A percentile compares a stretch with the other conserved stretches of the same genome.
phyloP scores from a whole-genome alignment of 2,113 vertebrate species.

The Nothoprocta pentlandii region DNA sequence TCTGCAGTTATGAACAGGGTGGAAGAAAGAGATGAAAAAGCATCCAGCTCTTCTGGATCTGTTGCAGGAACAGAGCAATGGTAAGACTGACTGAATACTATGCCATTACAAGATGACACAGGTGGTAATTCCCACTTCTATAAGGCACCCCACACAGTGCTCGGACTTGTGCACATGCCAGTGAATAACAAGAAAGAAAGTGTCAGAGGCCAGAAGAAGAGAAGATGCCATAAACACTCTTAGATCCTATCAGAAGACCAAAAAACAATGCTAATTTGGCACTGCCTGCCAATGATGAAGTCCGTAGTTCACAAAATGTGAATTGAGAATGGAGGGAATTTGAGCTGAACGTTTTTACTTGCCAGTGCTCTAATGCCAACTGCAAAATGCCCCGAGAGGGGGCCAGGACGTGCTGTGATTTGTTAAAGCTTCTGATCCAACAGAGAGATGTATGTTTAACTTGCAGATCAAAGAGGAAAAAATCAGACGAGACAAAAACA shows the following conservation, averaged over 20 bases:
- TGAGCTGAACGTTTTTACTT: background rate
- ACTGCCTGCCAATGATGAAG: background rate
- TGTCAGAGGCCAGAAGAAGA: background rate
- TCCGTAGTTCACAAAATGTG: background rate
- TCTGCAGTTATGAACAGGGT: background rate
- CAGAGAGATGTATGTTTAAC: background rate
- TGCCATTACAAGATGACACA: background rate
- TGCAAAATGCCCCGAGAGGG: background rate
- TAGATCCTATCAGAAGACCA: background rate
- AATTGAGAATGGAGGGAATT: background rate
- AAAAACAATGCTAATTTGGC: too few species aligned
- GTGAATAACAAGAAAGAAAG: background rate
- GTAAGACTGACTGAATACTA: background rate
- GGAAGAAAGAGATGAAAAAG: background rate
- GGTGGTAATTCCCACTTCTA: rapidly evolving
- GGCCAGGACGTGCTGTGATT: background rate
- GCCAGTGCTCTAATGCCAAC: background rate
- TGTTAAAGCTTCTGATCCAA: background rate
- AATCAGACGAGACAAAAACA: background rate
- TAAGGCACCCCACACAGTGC: rapidly evolving
- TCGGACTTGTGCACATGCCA: background rate
- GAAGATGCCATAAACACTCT: background rate
- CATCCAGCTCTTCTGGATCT: background rate
- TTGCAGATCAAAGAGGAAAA: background rate
- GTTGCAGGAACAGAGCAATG: background rate